Conservation (phyloP, 2,888 invertebrate genomes). For the Steinernema hermaphroditum region DNA sequence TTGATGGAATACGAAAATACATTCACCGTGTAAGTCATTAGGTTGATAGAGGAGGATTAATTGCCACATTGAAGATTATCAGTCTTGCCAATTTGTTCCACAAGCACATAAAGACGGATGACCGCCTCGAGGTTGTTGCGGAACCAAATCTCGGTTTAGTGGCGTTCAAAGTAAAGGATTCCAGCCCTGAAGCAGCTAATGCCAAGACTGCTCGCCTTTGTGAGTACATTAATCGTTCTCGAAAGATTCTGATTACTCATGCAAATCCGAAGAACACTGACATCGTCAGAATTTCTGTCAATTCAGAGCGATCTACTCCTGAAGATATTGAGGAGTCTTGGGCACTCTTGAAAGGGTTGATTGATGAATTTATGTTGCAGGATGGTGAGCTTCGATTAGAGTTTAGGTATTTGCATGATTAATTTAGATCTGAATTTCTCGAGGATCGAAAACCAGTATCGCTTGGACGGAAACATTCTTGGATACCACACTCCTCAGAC, state of each 20-base stretch:
- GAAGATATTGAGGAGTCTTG: slow-evolving; percentile 35
- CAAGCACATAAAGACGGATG: not conserved
- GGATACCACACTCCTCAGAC: not conserved
- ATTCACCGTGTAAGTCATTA: slow-evolving; percentile 69
- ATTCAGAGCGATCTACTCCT: slow-evolving; percentile 27
- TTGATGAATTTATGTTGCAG: slow-evolving; percentile 32
- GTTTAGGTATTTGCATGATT: not conserved
- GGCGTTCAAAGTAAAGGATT: not conserved
- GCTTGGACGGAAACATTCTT: not conserved
- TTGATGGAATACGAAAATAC: slow-evolving; percentile 86
- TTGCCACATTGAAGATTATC: not conserved
- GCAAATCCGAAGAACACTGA: not conserved
- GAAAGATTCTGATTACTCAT: not conserved
- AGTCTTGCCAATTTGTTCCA: not conserved
- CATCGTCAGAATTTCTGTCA: slow-evolving; percentile 34
- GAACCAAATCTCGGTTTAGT: not conserved
- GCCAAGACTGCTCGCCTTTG: not conserved
- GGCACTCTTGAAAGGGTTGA: not conserved
- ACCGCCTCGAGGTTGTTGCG: not conserved
- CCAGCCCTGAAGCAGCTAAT: not conserved
- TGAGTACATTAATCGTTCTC: not conserved
- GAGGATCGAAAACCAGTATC: not conserved
- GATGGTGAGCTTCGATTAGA: not conserved
- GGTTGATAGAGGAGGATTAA: not conserved
- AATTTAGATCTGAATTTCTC: not conserved